A percentile compares a stretch with the other conserved stretches of the same genome.
phyloP scores from a whole-genome alignment of 2,797 vertebrate species.

The Lacerta bilineata region DNA sequence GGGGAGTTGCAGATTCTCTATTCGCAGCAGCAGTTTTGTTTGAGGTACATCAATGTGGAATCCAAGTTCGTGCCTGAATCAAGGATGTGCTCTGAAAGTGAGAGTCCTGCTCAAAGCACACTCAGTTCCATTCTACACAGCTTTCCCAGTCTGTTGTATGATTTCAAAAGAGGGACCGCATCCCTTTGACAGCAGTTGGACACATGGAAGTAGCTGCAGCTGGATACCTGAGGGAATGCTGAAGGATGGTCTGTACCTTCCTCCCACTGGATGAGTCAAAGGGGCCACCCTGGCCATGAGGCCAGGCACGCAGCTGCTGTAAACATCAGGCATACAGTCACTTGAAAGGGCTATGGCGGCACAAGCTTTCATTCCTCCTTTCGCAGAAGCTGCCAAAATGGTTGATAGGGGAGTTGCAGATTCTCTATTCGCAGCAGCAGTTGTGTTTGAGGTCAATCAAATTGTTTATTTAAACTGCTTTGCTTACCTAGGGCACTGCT shows the following conservation, averaged over 20 bases:
- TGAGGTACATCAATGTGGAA: neutral
- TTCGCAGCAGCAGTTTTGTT: too few species aligned
- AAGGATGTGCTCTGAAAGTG: neutral
- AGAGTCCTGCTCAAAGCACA: neutral
- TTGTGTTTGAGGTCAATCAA: slow-evolving; percentile 57
- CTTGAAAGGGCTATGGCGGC: neutral
- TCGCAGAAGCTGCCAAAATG: slow-evolving; percentile 48
- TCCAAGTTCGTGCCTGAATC: slow-evolving; percentile 1
- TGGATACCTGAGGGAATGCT: neutral
- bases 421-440: slow-evolving; percentile 56
- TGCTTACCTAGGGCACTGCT: slow-evolving; percentile 30
- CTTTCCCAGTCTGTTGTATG: slow-evolving; percentile 16
- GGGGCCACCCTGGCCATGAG: neutral
- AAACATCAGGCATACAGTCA: neutral
- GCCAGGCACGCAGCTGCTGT: slow-evolving; percentile 19
- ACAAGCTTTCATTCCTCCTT: slow-evolving; percentile 28
- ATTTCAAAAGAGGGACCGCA: neutral
- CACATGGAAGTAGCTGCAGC: neutral
- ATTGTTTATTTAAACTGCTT: slow-evolving; percentile 44
- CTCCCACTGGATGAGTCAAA: slow-evolving; percentile 25
- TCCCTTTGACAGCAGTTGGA: neutral
- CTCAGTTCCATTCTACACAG: neutral
- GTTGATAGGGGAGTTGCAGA: slow-evolving; percentile 37
- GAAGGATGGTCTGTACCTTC: neutral
- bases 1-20: too few species aligned